Conservation (phyloP, 2,888 invertebrate species). For the Machimus atricapillus region DNA sequence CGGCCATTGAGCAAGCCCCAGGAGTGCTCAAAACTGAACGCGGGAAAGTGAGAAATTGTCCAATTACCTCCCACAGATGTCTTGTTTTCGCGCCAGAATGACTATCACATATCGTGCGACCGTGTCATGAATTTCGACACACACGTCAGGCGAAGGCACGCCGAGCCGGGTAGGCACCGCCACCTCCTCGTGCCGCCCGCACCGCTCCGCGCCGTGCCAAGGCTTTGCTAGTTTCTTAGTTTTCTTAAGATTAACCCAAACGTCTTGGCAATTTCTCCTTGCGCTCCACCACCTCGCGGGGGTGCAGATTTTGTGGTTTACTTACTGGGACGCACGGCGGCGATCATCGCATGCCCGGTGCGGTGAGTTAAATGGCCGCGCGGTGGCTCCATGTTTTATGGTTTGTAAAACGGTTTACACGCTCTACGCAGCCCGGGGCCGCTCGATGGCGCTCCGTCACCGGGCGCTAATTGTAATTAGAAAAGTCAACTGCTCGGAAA, state of each 20-base stretch:
- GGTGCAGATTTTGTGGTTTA: conserved; percentile 33
- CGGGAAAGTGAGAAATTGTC: conserved; percentile 61
- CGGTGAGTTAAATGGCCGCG: conserved; percentile 44
- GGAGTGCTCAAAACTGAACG: conserved; percentile 45
- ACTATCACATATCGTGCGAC: conserved; percentile 48
- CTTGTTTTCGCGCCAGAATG: conserved; percentile 29
- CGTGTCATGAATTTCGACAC: conserved; percentile 51
- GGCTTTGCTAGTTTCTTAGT: background rate
- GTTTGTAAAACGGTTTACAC: conserved; percentile 36
- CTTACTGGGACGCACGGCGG: conserved; percentile 1
- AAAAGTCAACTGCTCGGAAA: conserved; percentile 37
- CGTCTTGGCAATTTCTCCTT: conserved; percentile 30
- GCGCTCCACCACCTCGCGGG: conserved; percentile 26
- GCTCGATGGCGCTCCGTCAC: conserved; percentile 3
- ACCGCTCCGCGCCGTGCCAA: background rate
- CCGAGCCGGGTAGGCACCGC: conserved; percentile 12
- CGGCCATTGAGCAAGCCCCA: background rate
- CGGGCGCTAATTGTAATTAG: conserved; percentile 37
- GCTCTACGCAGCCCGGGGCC: conserved; percentile 13
- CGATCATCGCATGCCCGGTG: conserved; percentile 41
- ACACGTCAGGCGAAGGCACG: conserved; percentile 49
- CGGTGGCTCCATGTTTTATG: conserved; percentile 9
- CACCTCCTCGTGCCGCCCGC: background rate
- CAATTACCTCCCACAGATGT: conserved; percentile 54
- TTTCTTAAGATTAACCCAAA: background rate